Evolutionary conservation across 1,140 invertebrate genomes (phyloP), one percentile per base, ranked within the genome.

Genomic region (Tribolium madens): DNA sequence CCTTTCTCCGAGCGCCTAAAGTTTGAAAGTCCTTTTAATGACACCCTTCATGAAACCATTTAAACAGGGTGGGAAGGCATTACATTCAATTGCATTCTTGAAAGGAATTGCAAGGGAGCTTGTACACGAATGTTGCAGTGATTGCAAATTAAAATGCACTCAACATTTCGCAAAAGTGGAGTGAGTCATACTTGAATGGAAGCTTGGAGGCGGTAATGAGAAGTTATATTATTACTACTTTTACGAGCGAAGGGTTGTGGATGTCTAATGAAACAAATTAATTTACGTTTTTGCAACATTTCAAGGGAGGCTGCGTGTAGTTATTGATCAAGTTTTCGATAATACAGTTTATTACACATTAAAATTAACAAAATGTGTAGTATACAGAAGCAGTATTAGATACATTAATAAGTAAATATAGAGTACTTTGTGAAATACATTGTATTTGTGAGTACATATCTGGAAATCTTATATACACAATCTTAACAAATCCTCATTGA

Each of bases 301-400:
- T 7, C 6, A 5, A 36, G 6, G 33, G 33, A 36, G 3, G 1
- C 1, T 21, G 18, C 3, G 18, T 3, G 18, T 26, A 5, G 21
- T 26, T 26, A 26, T 2, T 26, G 3, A 26, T 0, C 0, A 26
- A 26, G 21, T 26, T 26, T 42, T 42, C 36, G 53, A 36, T 26
- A 75, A 73, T 73, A 73, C 47, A 73, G 48, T 73, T 73, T 73
- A 53, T 73, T 73, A 73, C 71, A 53, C 71, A 57, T 53, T 57
- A 33, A 73, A 73, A n/a, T 73, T 26, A 72, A 72, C 47, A 72
- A 72, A 48, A 50, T 72, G 70, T 72, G 46, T 72, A 72, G 70
- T 52, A 72, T 72, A 72, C 70, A 72, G 70, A 72, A 72, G 70
- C 46, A 52, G 50, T 15, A 52, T 50, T 72, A 72, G 70, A 72